Evolutionary conservation across 2,113 vertebrate genomes (phyloP).

Genomic region (Thunnus maccoyii): DNA sequence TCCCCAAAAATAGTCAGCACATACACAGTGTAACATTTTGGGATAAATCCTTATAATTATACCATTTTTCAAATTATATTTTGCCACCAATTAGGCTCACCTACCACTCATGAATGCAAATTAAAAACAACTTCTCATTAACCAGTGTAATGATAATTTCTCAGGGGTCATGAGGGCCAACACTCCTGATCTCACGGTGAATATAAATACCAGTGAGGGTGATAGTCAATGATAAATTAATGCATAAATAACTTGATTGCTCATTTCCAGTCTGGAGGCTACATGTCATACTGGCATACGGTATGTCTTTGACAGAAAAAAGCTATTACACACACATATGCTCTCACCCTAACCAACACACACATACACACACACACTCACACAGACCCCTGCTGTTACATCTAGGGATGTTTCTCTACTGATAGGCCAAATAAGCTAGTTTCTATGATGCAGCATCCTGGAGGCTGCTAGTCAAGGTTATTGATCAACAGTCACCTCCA

Average conservation of each 20-base stretch:
- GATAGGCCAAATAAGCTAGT: constrained; percentile 39
- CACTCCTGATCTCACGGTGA: constrained; percentile 60
- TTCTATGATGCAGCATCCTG: constrained; percentile 56
- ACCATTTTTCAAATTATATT: constrained; percentile 39
- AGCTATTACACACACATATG: not conserved
- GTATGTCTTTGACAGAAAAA: constrained; percentile 7
- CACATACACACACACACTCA: constrained; percentile 6
- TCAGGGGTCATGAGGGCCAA: constrained; percentile 62
- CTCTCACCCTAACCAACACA: not conserved
- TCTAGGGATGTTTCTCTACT: constrained; percentile 39
- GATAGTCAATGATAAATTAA: constrained; percentile 65
- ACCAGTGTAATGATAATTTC: constrained; percentile 66
- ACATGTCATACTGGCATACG: constrained; percentile 11
- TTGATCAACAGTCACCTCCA: constrained; percentile 75
- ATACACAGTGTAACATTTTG: not conserved
- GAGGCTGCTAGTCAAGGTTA: constrained; percentile 74
- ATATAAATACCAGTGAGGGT: constrained; percentile 68
- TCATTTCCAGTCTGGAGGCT: constrained; percentile 37
- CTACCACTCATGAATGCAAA: constrained; percentile 68
- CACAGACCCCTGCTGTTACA: constrained; percentile 37
- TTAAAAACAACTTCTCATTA: constrained; percentile 70
- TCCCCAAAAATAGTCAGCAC: not conserved
- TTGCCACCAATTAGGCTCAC: constrained; percentile 63
- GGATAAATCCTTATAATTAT: constrained; percentile 50
- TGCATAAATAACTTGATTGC: constrained; percentile 53